A percentile compares a stretch with the other conserved stretches of the same genome.
These are phyloP conservation scores for Mastomys coucha DNA, from an alignment of 2,113 vertebrate species.

Conservation along the genomic window DNA sequence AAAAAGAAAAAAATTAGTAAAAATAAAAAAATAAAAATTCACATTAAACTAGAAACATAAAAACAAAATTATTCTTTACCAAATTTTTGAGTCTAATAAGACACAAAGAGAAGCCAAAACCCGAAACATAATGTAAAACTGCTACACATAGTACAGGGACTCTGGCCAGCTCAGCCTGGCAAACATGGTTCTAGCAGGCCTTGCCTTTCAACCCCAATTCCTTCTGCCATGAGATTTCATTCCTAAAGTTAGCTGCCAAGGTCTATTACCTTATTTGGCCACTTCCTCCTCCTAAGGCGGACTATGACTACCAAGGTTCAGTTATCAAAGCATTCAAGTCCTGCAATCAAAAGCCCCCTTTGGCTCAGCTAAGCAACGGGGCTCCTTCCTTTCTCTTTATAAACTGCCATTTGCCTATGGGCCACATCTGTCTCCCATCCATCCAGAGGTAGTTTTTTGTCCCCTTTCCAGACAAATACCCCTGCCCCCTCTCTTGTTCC, in stretches of 20 bases:
- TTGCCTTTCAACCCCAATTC: not conserved
- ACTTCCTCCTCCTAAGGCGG: not conserved
- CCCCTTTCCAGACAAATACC: not conserved
- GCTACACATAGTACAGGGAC: not conserved
- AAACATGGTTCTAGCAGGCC: not conserved
- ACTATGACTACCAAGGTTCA: not conserved
- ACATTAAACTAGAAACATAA: not conserved
- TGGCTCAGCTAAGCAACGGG: not conserved
- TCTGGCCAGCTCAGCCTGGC: not conserved
- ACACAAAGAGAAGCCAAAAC: not conserved
- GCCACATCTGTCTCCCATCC: not conserved
- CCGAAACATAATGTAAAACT: not conserved
- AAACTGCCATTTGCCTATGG: not conserved
- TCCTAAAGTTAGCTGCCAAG: not conserved
- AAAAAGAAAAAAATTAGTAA: too few species aligned
- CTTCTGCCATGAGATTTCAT: not conserved
- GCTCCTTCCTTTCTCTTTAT: not conserved
- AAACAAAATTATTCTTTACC: constrained; percentile 24
- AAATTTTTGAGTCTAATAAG: constrained; percentile 3
- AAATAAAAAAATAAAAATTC: not conserved
- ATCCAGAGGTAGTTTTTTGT: not conserved
- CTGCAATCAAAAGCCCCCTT: not conserved
- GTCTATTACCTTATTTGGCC: not conserved
- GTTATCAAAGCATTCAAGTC: not conserved
- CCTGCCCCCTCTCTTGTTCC: not conserved